phyloP scores from a whole-genome alignment of 2,113 vertebrate species.

The Malaclemys terrapin region DNA sequence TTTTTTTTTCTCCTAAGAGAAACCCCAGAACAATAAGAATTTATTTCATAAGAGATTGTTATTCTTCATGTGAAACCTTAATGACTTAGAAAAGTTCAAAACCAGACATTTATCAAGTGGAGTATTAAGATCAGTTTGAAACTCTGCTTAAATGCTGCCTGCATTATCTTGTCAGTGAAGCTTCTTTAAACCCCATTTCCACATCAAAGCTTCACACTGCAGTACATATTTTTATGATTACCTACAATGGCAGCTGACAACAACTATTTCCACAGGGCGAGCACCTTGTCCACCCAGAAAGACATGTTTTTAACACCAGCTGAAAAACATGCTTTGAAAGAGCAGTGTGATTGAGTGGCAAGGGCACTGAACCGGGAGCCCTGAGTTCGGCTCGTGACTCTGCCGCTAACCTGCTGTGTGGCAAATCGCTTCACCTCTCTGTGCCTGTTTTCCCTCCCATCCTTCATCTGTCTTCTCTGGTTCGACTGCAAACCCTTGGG shows the following conservation, averaged over 20 bases:
- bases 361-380: rapidly evolving
- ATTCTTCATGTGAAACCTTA: slow-evolving; percentile 29
- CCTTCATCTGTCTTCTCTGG: not conserved
- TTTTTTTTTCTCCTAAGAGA: slow-evolving; percentile 15
- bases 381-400: not conserved
- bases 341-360: not conserved
- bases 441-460: not conserved
- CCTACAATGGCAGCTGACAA: not conserved
- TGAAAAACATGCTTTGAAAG: not conserved
- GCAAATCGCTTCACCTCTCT: not conserved
- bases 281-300: not conserved
- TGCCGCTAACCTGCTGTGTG: not conserved
- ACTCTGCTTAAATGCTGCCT: slow-evolving; percentile 4
- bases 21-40: slow-evolving; percentile 40
- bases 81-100: slow-evolving; percentile 60
- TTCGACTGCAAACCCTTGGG: not conserved
- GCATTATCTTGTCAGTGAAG: not conserved
- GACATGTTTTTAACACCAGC: not conserved
- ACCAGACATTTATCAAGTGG: slow-evolving; percentile 59
- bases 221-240: slow-evolving; percentile 1
- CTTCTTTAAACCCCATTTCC: slow-evolving; percentile 36
- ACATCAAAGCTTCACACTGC: slow-evolving; percentile 28
- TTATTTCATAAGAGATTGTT: slow-evolving; percentile 47
- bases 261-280: not conserved
- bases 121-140: slow-evolving; percentile 25